Conservation (phyloP, 64 coral and sea anemone species). For the Montipora efflorescens region DNA sequence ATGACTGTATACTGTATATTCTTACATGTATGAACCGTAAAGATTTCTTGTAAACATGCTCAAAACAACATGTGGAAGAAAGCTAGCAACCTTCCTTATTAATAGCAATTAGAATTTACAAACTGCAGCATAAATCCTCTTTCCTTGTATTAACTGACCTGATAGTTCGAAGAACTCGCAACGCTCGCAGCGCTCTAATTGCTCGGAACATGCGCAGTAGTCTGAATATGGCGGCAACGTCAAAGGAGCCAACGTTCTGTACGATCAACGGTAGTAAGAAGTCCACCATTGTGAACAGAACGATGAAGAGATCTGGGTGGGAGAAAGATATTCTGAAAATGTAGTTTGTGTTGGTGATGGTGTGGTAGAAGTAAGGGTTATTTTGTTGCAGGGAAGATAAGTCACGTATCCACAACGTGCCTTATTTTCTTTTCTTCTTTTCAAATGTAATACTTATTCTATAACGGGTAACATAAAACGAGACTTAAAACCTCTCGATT, state of each 20-base stretch:
- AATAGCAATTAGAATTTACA: not conserved
- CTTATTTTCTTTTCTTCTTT: too few relatives aligned
- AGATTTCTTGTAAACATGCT: too few relatives aligned
- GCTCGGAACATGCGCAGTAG: slow-evolving; percentile 97
- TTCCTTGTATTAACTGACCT: slow-evolving; percentile 32
- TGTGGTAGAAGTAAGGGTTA: not conserved
- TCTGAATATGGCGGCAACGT: slow-evolving; percentile 97
- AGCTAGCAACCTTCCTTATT: too few relatives aligned
- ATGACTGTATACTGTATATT: too few relatives aligned
- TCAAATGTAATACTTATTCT: not conserved
- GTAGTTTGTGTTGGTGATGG: not conserved
- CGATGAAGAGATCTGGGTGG: slow-evolving; percentile 84
- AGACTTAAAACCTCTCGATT: not conserved
- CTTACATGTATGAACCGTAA: too few relatives aligned
- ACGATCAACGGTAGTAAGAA: slow-evolving; percentile 96
- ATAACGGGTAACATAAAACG: slow-evolving; percentile 27
- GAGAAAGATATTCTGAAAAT: not conserved
- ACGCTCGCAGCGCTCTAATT: slow-evolving; percentile 88
- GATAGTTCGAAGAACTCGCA: slow-evolving; percentile 94
- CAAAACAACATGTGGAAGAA: too few relatives aligned
- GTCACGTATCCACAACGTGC: too few relatives aligned
- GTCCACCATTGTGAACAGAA: slow-evolving; percentile 91
- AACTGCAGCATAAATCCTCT: not conserved
- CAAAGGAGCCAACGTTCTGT: slow-evolving; percentile 88
- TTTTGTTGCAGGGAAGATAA: not conserved